Conservation (phyloP, 1,140 invertebrate species). For the Copidosoma floridanum region DNA sequence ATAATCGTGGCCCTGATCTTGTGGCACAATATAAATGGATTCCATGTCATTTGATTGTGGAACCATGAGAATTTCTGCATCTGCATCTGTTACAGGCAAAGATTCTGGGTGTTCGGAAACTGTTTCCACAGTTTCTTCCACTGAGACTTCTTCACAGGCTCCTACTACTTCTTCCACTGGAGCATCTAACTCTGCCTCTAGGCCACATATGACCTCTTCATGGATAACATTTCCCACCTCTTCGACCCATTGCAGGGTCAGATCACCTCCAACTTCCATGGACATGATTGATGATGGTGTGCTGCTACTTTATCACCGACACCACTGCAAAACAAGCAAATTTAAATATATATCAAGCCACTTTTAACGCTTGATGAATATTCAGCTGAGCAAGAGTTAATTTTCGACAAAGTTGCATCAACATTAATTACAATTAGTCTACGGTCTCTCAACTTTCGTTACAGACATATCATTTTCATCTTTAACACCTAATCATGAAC, state of each 20-base stretch:
- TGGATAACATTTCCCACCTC: slow-evolving; percentile 60
- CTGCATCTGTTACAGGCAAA: slow-evolving; percentile 26
- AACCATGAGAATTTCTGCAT: slow-evolving; percentile 49
- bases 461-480: no score
- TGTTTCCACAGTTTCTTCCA: slow-evolving; percentile 57
- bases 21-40: slow-evolving; percentile 52
- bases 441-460: no score
- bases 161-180: slow-evolving; percentile 52
- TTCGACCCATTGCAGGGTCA: slow-evolving; percentile 60
- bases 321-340: slow-evolving; percentile 39
- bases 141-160: slow-evolving; percentile 54
- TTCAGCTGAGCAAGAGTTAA: slow-evolving; percentile 7
- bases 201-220: slow-evolving; percentile 65
- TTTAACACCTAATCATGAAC: no score
- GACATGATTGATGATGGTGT: slow-evolving; percentile 17
- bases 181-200: slow-evolving; percentile 54
- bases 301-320: slow-evolving; percentile 40
- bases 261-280: slow-evolving; percentile 52
- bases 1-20: slow-evolving; percentile 56
- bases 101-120: slow-evolving; percentile 33
- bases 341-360: no score
- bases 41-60: slow-evolving; percentile 52
- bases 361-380: neutral
- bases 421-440: no score
- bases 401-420: neutral